Evolutionary conservation across 30 jellyfish, hydroid and myxozoan genomes (phyloP), one percentile per base, ranked within the genome.

Genomic region (Rhopilema esculentum): DNA sequence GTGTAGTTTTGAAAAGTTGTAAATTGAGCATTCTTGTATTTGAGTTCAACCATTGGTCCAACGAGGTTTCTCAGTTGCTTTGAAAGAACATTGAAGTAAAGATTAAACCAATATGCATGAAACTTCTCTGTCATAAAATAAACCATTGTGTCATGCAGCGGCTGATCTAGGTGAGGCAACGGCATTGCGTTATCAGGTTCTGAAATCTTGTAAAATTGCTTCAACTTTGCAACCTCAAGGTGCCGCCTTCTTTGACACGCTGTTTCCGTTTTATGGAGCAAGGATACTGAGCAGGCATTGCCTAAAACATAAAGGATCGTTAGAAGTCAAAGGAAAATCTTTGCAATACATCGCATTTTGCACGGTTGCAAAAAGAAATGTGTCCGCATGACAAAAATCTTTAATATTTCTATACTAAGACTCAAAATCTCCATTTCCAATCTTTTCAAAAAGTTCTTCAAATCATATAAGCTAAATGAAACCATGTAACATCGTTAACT

Each of bases 71-170:
- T 51, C 52, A 23, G 50, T 9, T 78, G 49, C 25, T 25, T 30
- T 17, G 78, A 23, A 89, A 86, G 40, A 23, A 80, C 84, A 19
- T 30, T 29, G 79, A 88, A 92, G 65, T 92, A 92, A 51, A 87
- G 91, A 22, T 69, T 87, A 80, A 92, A 92, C 98, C 98, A 92
- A 66, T 84, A 91, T 0, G 98, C 80, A 24, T 82, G 91, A 62
- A 86, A 77, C 7, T 79, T 71, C 49, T 87, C 98, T 16, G 82
- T 66, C 92, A 78, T 68, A 8, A 97, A 72, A 22, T 87, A 77
- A 4, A 30, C 57, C 31, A 65, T 49, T 6, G 72, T 33, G 16
- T 25, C 76, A 19, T 49, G 16, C 21, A 29, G 17, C 21, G 95
- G 23, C 71, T 92, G 98, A 73, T 87, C 94, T n/a, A 92, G 84